Evolutionary conservation across 2,797 vertebrate species (phyloP), one percentile per base, ranked within the genome.

Genomic region (Champsocephalus gunnari): DNA sequence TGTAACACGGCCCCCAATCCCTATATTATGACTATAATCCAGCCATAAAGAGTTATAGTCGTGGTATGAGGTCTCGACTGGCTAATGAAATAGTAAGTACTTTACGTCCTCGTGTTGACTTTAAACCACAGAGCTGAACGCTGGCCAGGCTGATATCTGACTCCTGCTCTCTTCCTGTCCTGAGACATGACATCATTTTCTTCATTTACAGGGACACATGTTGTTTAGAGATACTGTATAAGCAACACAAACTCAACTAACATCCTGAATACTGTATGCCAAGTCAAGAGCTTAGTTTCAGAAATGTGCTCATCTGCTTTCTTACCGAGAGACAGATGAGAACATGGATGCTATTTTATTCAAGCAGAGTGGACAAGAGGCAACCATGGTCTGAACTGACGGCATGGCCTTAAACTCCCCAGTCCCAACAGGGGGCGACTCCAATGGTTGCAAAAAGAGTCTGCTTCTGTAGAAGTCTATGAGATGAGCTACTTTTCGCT

Each of bases 41-140:
- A 54, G 56, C 85, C 60, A 82, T 90, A 79, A 90, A 87, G 74
- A 78, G 72, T 66, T 76, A 21, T 19, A 78, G 83, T 70, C 56
- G 14, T 62, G 66, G 60, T 59, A 81, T 82, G 79, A 85, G 84
- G 85, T 90, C 90, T 87, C 87, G 16, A 7, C 71, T 71, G 51
- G 54, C 80, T 83, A 88, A 89, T 88, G 87, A 91, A 91, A 62
- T 62, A 88, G 66, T 81, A 76, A 65, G 63, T 66, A 81, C 76
- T 81, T 78, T 41, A 51, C 12, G 80, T 78, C 69, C 83, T 71
- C 62, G 64, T 83, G 82, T 75, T 83, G 79, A 88, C 73, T 73
- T 80, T 72, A 77, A 85, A 81, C 69, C 78, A 62, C 59, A 73
- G 64, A 73, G 58, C 13, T 82, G 74, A 79, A 81, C 34, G 1